Evolutionary conservation across 2,113 vertebrate genomes (phyloP), one percentile per base, ranked within the genome.

Genomic region (Neoarius graeffei): DNA sequence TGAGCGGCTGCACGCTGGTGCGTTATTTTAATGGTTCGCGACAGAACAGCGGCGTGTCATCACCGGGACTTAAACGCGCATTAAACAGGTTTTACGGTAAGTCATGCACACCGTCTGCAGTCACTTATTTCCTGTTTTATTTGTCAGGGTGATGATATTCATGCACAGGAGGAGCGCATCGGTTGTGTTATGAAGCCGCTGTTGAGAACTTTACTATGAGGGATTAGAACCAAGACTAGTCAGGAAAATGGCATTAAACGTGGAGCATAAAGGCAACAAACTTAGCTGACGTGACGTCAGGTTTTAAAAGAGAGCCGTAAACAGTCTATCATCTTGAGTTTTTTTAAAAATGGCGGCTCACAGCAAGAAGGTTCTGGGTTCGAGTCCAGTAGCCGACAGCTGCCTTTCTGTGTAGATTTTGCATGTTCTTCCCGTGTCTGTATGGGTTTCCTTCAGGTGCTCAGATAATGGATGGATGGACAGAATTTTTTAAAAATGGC

Each of bases 21-120:
- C 19, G 13, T 64, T 64, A 6, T 27, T 4, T 25, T 8, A 1
- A 19, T 8, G 35, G n/a, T 50, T 50, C 79, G 20, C 59, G 81
- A 84, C 60, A 35, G 13, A 66, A 35, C 60, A 48, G 48, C 81
- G 17, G 19, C 20, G 35, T 20, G 35, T 20, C 35, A 30, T 59
- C 52, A 19, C 42, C 10, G 57, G 59, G 35, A 62, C 23, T 52
- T 52, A 13, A 73, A 14, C 59, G 17, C 1, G 9, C 13, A 69
- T 8, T 30, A 5, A 56, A 10, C 52, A 7, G 27, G 35, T 79
- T 56, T 84, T 48, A 69, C 76, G 87, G 87, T 88, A 85, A 59
- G 87, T 19, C 56, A n/a, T 27, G 20, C 42, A 71, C 3, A 7
- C 3, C 19, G 5, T 23, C 1, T 25, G 48, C 5, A 23, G 52